phyloP scores from a whole-genome alignment of 1,140 invertebrate species.

The Spodoptera frugiperda region DNA sequence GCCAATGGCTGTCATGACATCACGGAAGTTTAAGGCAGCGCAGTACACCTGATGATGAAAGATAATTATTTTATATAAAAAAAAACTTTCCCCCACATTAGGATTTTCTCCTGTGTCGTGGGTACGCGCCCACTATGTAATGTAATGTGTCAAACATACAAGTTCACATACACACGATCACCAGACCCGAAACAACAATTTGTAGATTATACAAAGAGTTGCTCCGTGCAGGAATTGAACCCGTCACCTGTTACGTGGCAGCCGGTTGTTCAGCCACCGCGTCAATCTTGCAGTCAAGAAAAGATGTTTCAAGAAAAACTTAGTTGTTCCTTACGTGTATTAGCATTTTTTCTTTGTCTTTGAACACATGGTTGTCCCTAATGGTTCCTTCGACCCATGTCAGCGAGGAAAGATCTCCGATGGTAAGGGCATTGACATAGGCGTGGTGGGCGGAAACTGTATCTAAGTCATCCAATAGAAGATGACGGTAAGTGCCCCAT shows the following conservation, averaged over 20 bases:
- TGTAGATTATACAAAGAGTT: no score
- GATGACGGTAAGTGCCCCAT: constrained; percentile 94
- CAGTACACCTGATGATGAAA: constrained; percentile 88
- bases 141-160: no score
- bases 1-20: constrained; percentile 92
- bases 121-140: no score
- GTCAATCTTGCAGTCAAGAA: no score
- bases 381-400: constrained; percentile 92
- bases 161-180: no score
- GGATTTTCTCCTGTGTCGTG: no score
- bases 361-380: constrained; percentile 63
- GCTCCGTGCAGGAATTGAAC: no score
- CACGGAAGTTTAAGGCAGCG: constrained; percentile 91
- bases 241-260: no score
- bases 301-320: background rate
- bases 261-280: no score
- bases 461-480: constrained; percentile 83
- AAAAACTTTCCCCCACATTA: no score
- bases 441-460: constrained; percentile 88
- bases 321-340: constrained; percentile 78
- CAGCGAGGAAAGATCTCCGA: constrained; percentile 94
- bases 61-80: no score
- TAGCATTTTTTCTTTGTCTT: constrained; percentile 78
- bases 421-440: constrained; percentile 91
- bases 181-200: no score